phyloP scores from a whole-genome alignment of 2,797 vertebrate species.

The Strix occidentalis region DNA sequence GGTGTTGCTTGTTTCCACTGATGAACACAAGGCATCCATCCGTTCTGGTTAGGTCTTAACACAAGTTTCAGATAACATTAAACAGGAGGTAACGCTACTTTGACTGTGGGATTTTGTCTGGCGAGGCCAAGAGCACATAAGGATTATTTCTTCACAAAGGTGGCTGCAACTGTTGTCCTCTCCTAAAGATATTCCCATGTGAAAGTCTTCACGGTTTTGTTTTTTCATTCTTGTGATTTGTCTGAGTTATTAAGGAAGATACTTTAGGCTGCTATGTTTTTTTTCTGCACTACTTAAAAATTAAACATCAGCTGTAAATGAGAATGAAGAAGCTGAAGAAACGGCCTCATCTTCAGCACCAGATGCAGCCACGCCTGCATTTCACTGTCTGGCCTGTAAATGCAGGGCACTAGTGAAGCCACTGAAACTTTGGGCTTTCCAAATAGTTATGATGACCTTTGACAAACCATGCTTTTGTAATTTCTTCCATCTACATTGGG shows the following conservation, averaged over 20 bases:
- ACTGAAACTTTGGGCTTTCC: not conserved
- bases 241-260: not conserved
- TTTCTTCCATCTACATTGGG: not conserved
- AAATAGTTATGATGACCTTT: rapidly evolving
- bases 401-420: not conserved
- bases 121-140: not conserved
- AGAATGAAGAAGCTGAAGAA: not conserved
- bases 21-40: not conserved
- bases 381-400: not conserved
- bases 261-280: not conserved
- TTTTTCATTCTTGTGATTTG: not conserved
- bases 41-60: not conserved
- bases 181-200: not conserved
- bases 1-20: not conserved
- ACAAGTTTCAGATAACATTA: rapidly evolving
- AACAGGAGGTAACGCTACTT: not conserved
- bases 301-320: not conserved
- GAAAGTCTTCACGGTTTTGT: not conserved
- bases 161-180: not conserved
- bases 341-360: not conserved
- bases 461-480: not conserved
- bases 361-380: not conserved
- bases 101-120: not conserved
- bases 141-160: not conserved
- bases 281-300: not conserved